Percentiles rank a stretch among this genome's conserved stretches.
These are phyloP conservation scores for Andrena cerasifolii DNA, from an alignment of 1,140 invertebrate species.

Conservation along the genomic window DNA sequence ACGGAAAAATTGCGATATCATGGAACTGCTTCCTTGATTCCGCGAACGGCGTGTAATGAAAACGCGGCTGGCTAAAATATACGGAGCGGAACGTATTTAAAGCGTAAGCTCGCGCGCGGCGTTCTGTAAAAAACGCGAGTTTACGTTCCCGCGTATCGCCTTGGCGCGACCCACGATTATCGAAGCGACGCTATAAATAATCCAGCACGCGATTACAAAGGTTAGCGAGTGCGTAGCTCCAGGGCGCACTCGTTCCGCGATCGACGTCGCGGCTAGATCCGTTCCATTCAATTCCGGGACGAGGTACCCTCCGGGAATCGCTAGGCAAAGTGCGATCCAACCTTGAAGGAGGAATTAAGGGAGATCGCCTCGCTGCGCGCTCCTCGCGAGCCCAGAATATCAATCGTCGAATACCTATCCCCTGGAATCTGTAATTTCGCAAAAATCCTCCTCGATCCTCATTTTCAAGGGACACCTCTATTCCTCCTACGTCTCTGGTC, in stretches of 20 bases:
- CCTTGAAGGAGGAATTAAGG: too few relatives aligned
- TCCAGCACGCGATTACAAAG: conserved; percentile 18
- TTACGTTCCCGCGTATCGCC: conserved; percentile 13
- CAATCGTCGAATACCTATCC: too few relatives aligned
- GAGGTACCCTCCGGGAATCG: not conserved
- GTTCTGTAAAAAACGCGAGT: conserved; percentile 20
- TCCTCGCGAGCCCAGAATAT: too few relatives aligned
- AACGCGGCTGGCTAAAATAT: not conserved
- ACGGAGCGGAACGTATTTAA: not conserved
- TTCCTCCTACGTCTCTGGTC: too few relatives aligned
- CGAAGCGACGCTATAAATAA: conserved; percentile 27
- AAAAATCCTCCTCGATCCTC: too few relatives aligned
- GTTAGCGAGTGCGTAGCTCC: not conserved
- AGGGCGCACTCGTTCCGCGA: conserved; percentile 3
- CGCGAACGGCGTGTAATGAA: not conserved
- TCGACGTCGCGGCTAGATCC: not conserved
- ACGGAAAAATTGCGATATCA: not conserved
- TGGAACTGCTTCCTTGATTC: not conserved
- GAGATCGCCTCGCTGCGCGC: too few relatives aligned
- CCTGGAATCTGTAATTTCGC: too few relatives aligned
- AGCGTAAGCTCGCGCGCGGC: not conserved
- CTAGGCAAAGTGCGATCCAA: not conserved
- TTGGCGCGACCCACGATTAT: conserved; percentile 22
- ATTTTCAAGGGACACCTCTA: too few relatives aligned
- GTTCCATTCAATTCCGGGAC: not conserved